A percentile compares a stretch with the other conserved stretches of the same genome.
These are phyloP conservation scores for Andrena cerasifolii DNA, from an alignment of 1,140 invertebrate species.

Conservation along the genomic window DNA sequence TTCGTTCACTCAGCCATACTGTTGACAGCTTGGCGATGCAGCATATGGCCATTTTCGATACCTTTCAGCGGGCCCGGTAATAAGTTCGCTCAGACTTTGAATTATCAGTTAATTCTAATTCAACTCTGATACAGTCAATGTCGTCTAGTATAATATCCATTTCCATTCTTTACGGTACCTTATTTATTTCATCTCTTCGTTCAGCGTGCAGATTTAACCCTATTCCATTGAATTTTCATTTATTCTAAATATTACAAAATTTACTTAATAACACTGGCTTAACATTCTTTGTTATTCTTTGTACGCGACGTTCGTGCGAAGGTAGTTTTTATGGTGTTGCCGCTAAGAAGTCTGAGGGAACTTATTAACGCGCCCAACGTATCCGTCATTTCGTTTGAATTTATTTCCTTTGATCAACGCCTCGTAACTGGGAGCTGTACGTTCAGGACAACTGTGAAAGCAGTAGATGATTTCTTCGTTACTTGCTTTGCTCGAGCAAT, in stretches of 20 bases:
- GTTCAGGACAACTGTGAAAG: conserved; percentile 9
- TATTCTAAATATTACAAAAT: too few relatives aligned
- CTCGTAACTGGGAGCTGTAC: background rate
- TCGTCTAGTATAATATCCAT: too few relatives aligned
- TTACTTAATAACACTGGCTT: too few relatives aligned
- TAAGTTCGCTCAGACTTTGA: conserved; percentile 13
- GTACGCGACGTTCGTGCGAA: too few relatives aligned
- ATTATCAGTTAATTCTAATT: too few relatives aligned
- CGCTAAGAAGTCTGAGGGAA: background rate
- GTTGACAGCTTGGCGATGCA: conserved; percentile 50
- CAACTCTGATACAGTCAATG: too few relatives aligned
- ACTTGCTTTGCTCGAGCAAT: background rate
- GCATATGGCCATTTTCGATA: conserved; percentile 45
- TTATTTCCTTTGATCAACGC: background rate
- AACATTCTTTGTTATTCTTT: too few relatives aligned
- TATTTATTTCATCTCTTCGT: too few relatives aligned
- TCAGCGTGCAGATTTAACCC: too few relatives aligned
- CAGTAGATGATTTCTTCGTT: background rate
- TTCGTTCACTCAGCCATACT: conserved; percentile 23
- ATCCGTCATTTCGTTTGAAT: background rate
- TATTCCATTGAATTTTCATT: too few relatives aligned
- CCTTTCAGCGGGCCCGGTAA: background rate
- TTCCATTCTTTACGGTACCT: too few relatives aligned
- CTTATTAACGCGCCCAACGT: background rate
- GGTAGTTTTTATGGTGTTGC: too few relatives aligned